phyloP scores from a whole-genome alignment of 2,797 vertebrate species.

The Cossypha polioptera region DNA sequence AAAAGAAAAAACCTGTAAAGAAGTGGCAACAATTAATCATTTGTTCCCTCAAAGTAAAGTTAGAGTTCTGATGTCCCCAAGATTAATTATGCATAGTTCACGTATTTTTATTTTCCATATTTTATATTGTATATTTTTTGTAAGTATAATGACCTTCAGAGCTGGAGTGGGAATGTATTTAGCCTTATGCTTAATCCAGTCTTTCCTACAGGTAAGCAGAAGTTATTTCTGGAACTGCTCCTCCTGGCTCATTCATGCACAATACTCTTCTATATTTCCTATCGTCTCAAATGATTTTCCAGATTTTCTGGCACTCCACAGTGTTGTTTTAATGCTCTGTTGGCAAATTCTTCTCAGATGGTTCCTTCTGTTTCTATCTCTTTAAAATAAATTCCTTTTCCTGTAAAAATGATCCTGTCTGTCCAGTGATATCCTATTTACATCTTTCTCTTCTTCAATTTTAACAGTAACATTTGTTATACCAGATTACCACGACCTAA shows the following conservation, averaged over 20 bases:
- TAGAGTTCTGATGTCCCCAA: not conserved
- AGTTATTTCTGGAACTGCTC: constrained; percentile 26
- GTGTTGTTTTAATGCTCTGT: not conserved
- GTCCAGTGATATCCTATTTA: not conserved
- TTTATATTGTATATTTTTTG: not conserved
- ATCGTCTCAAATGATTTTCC: not conserved
- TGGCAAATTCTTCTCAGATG: not conserved
- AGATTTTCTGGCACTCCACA: not conserved
- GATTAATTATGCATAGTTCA: not conserved
- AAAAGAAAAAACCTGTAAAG: not conserved
- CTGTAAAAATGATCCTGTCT: not conserved
- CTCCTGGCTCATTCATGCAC: not conserved
- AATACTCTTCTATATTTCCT: not conserved
- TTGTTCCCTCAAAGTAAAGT: not conserved
- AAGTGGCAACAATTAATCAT: not conserved
- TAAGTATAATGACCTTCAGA: not conserved
- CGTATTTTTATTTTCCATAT: not conserved
- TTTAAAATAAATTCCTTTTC: not conserved
- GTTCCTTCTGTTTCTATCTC: not conserved
- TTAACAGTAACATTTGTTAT: not conserved
- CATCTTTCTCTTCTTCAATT: not conserved
- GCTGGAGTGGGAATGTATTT: not conserved
- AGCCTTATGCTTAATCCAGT: not conserved
- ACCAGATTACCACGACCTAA: not conserved
- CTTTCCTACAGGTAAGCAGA: not conserved